Percentiles rank a stretch among this genome's conserved stretches.
Evolutionary conservation across 2,113 vertebrate genomes (phyloP).

Genomic region (Hydrolagus affinis): DNA sequence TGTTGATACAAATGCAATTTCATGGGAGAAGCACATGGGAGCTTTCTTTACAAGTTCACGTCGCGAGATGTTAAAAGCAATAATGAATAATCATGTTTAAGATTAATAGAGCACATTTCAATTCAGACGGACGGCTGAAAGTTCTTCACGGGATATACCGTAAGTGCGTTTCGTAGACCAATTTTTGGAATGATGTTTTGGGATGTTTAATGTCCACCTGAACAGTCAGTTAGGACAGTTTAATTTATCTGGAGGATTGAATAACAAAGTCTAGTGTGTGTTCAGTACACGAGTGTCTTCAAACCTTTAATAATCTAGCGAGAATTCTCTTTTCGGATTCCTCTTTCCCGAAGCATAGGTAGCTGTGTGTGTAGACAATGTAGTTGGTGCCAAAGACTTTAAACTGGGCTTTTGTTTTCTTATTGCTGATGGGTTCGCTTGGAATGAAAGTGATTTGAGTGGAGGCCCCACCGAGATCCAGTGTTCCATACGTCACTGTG

Average conservation of each 20-base stretch:
- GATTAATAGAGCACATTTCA: neutral
- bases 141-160: too few species aligned
- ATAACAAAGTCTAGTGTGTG: neutral
- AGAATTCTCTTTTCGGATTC: constrained; percentile 52
- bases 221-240: neutral
- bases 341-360: constrained; percentile 62
- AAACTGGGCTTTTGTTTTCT: constrained; percentile 41
- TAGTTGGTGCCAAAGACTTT: constrained; percentile 56
- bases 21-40: neutral
- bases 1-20: constrained; percentile 19
- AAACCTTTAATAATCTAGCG: constrained; percentile 50
- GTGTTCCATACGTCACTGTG: constrained; percentile 54
- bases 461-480: constrained; percentile 69
- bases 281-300: neutral
- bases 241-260: neutral
- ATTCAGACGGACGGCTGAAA: neutral
- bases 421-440: constrained; percentile 41
- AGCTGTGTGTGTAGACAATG: constrained; percentile 63
- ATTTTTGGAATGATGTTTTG: too few species aligned
- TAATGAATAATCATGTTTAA: neutral
- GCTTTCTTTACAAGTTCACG: neutral
- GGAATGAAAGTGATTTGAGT: constrained; percentile 69
- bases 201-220: too few species aligned
- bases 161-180: too few species aligned
- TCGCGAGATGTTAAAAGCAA: neutral